phyloP scores from a whole-genome alignment of 2,888 invertebrate genomes.

The Gymnoscelis rufifasciata region DNA sequence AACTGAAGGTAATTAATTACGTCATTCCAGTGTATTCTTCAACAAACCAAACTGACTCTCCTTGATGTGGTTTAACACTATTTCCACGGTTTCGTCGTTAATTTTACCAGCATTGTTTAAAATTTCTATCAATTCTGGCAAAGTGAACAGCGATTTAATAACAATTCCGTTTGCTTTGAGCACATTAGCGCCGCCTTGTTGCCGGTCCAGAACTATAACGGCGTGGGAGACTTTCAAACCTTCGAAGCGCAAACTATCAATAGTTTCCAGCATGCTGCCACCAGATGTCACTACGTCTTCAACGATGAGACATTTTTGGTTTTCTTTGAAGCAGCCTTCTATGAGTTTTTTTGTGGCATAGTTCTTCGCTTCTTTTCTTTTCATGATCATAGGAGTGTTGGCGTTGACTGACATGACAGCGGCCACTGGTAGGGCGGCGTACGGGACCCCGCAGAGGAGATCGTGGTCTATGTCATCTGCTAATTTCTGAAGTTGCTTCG shows the following conservation, averaged over 20 bases:
- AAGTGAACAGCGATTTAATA: conserved; percentile 83
- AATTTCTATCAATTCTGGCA: conserved; percentile 81
- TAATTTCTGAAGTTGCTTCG: conserved; percentile 50
- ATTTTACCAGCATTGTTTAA: conserved; percentile 82
- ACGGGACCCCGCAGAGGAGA: conserved; percentile 97
- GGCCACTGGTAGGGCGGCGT: conserved; percentile 96
- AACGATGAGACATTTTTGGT: conserved; percentile 89
- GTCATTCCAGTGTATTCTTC: conserved; percentile 48
- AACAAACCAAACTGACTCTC: conserved; percentile 57
- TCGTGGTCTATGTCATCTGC: conserved; percentile 69
- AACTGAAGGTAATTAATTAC: conserved; percentile 1
- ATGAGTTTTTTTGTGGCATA: conserved; percentile 97
- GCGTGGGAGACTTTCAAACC: conserved; percentile 86
- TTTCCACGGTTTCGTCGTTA: conserved; percentile 61
- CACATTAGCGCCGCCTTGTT: conserved; percentile 91
- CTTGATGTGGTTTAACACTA: conserved; percentile 61
- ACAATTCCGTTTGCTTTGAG: conserved; percentile 84
- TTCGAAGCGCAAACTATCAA: conserved; percentile 81
- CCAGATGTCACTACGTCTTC: conserved; percentile 98
- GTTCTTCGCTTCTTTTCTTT: conserved; percentile 94
- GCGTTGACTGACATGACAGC: conserved; percentile 88
- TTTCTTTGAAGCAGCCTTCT: conserved; percentile 86
- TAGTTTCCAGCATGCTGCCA: conserved; percentile 94
- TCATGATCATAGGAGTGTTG: conserved; percentile 90
- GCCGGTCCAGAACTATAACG: conserved; percentile 93